Evolutionary conservation across 2,888 invertebrate species (phyloP).

Genomic region (Priocnemis perturbator): DNA sequence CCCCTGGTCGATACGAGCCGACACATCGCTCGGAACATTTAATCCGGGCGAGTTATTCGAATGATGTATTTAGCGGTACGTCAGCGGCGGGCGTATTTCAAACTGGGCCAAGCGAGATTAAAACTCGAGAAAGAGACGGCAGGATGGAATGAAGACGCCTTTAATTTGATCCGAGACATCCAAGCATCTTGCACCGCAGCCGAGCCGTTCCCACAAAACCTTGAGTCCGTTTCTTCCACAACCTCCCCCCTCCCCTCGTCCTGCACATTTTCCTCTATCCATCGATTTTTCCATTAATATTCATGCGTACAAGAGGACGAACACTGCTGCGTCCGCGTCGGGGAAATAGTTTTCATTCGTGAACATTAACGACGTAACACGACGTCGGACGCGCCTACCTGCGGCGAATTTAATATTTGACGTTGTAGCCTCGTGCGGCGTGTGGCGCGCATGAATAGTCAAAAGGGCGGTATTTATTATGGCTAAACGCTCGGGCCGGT

Average conservation of each 20-base stretch:
- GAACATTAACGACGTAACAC: too few species aligned
- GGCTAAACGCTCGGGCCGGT: background rate
- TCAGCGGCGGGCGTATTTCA: slow-evolving; percentile 2
- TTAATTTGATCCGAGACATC: slow-evolving; percentile 2
- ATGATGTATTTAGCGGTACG: slow-evolving; percentile 1
- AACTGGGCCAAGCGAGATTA: slow-evolving; percentile 5
- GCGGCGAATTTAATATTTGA: slow-evolving; percentile 24
- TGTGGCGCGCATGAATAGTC: slow-evolving; percentile 8
- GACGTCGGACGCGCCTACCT: background rate
- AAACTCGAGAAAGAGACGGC: background rate
- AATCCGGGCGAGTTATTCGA: background rate
- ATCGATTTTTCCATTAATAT: too few species aligned
- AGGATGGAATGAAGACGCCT: slow-evolving; percentile 9
- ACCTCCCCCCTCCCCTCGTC: background rate
- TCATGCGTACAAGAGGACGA: too few species aligned
- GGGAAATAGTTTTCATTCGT: too few species aligned
- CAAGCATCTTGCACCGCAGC: background rate
- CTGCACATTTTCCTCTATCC: background rate
- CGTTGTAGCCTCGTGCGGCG: background rate
- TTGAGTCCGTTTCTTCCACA: background rate
- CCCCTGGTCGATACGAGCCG: background rate
- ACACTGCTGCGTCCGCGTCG: too few species aligned
- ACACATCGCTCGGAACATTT: background rate
- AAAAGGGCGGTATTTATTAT: slow-evolving; percentile 32
- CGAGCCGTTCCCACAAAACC: slow-evolving; percentile 4